Evolutionary conservation across 2,797 vertebrate genomes (phyloP).

Genomic region (Ctenosaura bakeri): DNA sequence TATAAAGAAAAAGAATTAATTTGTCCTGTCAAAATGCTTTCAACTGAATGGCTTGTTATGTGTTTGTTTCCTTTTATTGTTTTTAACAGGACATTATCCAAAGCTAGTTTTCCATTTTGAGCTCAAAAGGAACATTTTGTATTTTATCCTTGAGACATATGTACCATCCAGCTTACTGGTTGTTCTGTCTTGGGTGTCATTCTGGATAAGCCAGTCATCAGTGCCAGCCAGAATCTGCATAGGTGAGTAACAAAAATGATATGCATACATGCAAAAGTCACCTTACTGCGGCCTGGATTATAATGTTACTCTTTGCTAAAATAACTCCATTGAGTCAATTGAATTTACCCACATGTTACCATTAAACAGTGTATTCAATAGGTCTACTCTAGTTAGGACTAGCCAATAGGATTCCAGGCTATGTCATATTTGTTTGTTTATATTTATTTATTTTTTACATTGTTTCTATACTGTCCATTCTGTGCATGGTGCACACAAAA

Average conservation of each 20-base stretch:
- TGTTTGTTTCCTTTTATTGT: slow-evolving; percentile 9
- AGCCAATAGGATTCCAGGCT: background rate
- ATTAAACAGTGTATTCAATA: no score
- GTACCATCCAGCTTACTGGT: slow-evolving; percentile 92
- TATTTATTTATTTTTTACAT: background rate
- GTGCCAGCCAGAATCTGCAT: slow-evolving; percentile 93
- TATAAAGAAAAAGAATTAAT: background rate
- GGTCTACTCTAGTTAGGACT: no score
- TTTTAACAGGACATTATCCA: slow-evolving; percentile 85
- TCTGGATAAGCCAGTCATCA: slow-evolving; percentile 94
- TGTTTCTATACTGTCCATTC: background rate
- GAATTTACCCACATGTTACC: no score
- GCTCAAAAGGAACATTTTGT: slow-evolving; percentile 92
- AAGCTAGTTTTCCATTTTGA: slow-evolving; percentile 93
- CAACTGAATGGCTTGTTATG: background rate
- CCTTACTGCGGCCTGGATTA: no score
- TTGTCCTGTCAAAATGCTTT: background rate
- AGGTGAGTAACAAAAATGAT: slow-evolving; percentile 78
- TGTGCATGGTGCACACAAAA: background rate
- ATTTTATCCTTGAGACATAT: slow-evolving; percentile 93
- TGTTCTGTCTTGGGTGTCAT: slow-evolving; percentile 93
- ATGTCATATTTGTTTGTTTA: background rate
- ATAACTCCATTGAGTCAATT: no score
- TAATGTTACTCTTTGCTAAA: no score
- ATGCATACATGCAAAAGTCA: background rate